Conservation (phyloP, 1,140 invertebrate species). For the Bombus confusus region DNA sequence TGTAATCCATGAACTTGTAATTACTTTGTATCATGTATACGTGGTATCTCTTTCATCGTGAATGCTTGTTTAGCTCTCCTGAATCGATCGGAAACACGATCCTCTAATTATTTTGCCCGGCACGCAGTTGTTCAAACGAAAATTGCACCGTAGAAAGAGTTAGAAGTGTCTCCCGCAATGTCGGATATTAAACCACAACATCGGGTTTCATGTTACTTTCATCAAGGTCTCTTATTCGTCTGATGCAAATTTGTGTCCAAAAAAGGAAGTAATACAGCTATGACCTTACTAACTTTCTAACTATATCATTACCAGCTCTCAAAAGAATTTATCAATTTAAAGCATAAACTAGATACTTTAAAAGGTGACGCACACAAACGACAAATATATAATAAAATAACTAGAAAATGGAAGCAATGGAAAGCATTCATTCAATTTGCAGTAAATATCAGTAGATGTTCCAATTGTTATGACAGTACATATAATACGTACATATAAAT, state of each 20-base stretch:
- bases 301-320: too few relatives aligned
- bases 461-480: too few relatives aligned
- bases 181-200: constrained; percentile 35
- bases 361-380: too few relatives aligned
- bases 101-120: constrained; percentile 9
- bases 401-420: too few relatives aligned
- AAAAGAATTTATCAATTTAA: background rate
- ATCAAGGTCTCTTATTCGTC: constrained; percentile 23
- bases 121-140: background rate
- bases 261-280: background rate
- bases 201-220: constrained; percentile 17
- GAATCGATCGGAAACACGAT: constrained; percentile 28
- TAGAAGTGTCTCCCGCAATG: background rate
- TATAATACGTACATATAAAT: too few relatives aligned
- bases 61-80: background rate
- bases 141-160: background rate
- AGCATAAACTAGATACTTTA: too few relatives aligned
- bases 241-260: constrained; percentile 35
- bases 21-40: background rate
- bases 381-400: too few relatives aligned
- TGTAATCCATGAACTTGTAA: background rate
- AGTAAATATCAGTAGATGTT: too few relatives aligned
- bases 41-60: background rate
- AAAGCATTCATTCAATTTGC: too few relatives aligned
- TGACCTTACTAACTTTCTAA: background rate